Conservation (phyloP, 2,797 vertebrate genomes). For the Galago senegalensis region DNA sequence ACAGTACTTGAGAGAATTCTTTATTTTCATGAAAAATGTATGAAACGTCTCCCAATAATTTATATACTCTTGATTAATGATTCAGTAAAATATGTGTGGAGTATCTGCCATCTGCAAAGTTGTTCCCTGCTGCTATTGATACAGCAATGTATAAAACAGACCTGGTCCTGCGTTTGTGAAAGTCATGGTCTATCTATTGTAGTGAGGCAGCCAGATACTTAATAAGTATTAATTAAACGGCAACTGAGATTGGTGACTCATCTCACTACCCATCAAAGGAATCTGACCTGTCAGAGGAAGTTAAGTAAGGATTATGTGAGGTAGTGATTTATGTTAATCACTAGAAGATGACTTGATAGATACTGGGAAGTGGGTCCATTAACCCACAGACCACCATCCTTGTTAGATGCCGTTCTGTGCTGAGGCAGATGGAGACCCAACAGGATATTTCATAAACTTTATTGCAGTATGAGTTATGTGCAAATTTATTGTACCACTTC, state of each 20-base stretch:
- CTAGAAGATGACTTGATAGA: not conserved
- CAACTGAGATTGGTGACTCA: not conserved
- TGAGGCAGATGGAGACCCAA: not conserved
- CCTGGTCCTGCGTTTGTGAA: not conserved
- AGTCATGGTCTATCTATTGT: not conserved
- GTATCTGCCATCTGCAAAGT: not conserved
- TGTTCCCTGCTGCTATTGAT: not conserved
- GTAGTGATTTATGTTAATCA: not conserved
- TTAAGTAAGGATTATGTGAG: not conserved
- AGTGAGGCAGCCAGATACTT: not conserved
- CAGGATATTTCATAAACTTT: not conserved
- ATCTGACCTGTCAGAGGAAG: not conserved
- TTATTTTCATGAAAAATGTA: slow-evolving; percentile 57
- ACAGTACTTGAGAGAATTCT: not conserved
- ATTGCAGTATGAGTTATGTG: not conserved
- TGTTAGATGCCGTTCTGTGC: not conserved
- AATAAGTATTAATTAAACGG: not conserved
- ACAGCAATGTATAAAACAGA: not conserved
- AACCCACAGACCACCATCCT: not conserved
- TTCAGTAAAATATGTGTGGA: not conserved
- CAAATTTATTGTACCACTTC: not conserved
- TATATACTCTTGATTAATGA: not conserved
- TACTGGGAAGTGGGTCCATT: not conserved
- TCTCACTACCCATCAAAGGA: not conserved
- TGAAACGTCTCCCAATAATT: not conserved